Conservation (phyloP, 2,888 invertebrate species). For the Oscheius sp. region DNA sequence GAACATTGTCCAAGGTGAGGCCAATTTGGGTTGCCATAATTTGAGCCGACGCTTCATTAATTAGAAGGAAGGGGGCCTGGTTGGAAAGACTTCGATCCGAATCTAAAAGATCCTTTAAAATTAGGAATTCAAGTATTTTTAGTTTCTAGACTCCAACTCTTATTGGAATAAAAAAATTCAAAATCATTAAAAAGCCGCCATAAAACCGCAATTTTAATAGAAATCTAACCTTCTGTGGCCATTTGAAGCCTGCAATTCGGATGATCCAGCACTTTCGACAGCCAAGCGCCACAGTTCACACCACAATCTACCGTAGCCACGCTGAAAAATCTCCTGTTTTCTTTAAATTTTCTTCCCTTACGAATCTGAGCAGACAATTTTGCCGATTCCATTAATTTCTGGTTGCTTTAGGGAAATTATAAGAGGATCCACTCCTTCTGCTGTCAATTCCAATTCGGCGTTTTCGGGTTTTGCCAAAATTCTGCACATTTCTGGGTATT, state of each 20-base stretch:
- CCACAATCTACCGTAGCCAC: conserved; percentile 88
- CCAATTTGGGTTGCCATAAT: conserved; percentile 78
- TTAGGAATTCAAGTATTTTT: too few species aligned
- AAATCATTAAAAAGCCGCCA: too few species aligned
- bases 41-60: conserved; percentile 83
- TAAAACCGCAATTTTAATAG: not conserved
- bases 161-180: too few species aligned
- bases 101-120: too few species aligned
- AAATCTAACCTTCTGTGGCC: conserved; percentile 38
- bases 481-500: conserved; percentile 82
- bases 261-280: conserved; percentile 76
- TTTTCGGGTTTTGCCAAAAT: conserved; percentile 45
- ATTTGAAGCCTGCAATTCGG: conserved; percentile 43
- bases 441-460: not conserved
- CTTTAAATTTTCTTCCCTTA: not conserved
- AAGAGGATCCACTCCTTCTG: not conserved
- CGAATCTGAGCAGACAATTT: conserved; percentile 21
- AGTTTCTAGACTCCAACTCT: too few species aligned
- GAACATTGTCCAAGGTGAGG: conserved; percentile 72
- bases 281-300: conserved; percentile 84
- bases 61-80: conserved; percentile 86
- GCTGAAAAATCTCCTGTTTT: conserved; percentile 61
- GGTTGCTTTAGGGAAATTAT: not conserved
- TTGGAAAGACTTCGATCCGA: conserved; percentile 78
- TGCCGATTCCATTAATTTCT: conserved; percentile 7